Evolutionary conservation across 2,797 vertebrate species (phyloP).

Genomic region (Chaunax sp.): DNA sequence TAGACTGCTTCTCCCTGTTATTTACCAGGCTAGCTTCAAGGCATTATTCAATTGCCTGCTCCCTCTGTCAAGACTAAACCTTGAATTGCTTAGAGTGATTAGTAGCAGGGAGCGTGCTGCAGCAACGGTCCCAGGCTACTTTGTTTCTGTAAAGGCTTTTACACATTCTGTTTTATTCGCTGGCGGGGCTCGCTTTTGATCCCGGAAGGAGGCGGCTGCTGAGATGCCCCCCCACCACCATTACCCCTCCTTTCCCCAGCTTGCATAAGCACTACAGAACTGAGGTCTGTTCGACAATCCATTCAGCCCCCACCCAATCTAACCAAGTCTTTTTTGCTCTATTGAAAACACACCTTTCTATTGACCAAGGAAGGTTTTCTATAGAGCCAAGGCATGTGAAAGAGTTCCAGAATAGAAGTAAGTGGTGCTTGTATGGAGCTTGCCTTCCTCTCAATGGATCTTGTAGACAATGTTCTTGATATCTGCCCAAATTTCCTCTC

Average conservation of each 20-base stretch:
- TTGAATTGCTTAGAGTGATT: conserved; percentile 74
- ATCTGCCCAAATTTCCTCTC: conserved; percentile 65
- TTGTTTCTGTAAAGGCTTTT: conserved; percentile 82
- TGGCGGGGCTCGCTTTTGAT: conserved; percentile 76
- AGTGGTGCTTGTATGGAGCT: conserved; percentile 73
- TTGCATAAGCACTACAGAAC: conserved; percentile 63
- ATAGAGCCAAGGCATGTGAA: conserved; percentile 73
- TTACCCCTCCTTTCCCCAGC: conserved; percentile 21
- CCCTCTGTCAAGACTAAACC: conserved; percentile 65
- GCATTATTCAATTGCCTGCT: conserved; percentile 62
- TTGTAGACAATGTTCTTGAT: conserved; percentile 74
- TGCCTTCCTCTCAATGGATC: conserved; percentile 70
- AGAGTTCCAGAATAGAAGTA: conserved; percentile 70
- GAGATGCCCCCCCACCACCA: conserved; percentile 26
- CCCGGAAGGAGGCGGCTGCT: conserved; percentile 71
- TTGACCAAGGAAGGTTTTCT: conserved; percentile 73
- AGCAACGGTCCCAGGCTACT: conserved; percentile 68
- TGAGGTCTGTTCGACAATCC: conserved; percentile 69
- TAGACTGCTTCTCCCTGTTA: conserved; percentile 59
- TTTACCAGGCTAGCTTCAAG: conserved; percentile 71
- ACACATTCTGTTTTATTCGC: conserved; percentile 73
- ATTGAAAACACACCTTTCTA: conserved; percentile 86
- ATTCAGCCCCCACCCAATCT: conserved; percentile 60
- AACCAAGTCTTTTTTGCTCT: conserved; percentile 57
- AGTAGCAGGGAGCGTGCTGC: conserved; percentile 72